Evolutionary conservation across 37 sponge, comb jelly and placozoan species (phyloP), one percentile per base, ranked within the genome.

Genomic region (Hexactinellida sp.): DNA sequence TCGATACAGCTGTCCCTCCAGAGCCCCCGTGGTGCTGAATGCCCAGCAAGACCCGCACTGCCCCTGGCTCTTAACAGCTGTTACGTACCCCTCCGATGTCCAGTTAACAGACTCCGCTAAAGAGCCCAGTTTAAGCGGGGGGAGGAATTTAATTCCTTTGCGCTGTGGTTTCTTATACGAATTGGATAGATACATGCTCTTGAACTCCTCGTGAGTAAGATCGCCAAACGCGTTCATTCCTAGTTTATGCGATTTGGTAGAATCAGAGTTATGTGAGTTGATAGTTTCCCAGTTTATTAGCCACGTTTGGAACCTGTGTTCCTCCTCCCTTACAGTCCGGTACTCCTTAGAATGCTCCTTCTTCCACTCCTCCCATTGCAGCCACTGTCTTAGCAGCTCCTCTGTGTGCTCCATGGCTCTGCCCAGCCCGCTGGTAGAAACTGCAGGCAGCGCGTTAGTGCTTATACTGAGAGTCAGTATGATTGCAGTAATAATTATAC

Each of bases 21-120:
- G 52, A 0, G 94, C 92, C 28, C 94, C 94, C 1, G 54, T 84
- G 23, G 85, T 85, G 36, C 89, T 94, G 89, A 94, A 94, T n/a
- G 92, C 89, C 95, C 95, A 94, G 55, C 95, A 94, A 16, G 91
- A 90, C 0, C 95, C 95, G 87, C 95, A 94, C 82, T 91, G 91
- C 0, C 95, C 95, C 39, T 94, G 95, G 55, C 91, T 94, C 86
- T 94, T 94, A 24, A 94, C 92, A 52, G 55, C 36, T 55, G 86
- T 86, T 16, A 86, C 86, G 25, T 86, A 86, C 36, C 86, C 86
- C 5, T 86, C 54, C 1, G 54, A 24, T 86, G 71, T 86, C 86
- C 86, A 86, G 82, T 86, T 55, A 3, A 86, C 86, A 28, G 86
- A 34, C 0, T 54, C 86, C 3, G 86, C 71, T 55, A 86, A 63